Evolutionary conservation across 2,797 vertebrate genomes (phyloP).

Genomic region (Danio aesculapii): DNA sequence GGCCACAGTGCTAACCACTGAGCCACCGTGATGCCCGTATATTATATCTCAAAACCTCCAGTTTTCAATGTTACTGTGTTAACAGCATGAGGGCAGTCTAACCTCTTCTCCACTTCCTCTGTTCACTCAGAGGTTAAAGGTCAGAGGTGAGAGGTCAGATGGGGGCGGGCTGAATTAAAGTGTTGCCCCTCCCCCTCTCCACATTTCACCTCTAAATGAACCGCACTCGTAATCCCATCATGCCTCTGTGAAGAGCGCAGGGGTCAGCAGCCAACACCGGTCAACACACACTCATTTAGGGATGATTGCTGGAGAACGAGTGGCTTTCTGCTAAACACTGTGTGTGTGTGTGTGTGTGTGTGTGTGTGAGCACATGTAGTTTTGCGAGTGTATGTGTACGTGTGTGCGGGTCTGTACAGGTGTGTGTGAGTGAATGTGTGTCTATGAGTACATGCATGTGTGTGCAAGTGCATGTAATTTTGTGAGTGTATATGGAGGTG

Average conservation of each 20-base stretch:
- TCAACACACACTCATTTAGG: slow-evolving; percentile 26
- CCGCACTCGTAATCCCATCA: slow-evolving; percentile 49
- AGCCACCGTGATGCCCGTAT: too few species aligned
- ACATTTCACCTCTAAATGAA: slow-evolving; percentile 50
- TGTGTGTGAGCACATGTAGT: too few species aligned
- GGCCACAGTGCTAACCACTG: too few species aligned
- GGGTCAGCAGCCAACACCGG: slow-evolving; percentile 37
- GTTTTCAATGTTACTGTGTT: not conserved
- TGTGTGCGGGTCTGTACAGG: too few species aligned
- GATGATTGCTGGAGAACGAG: slow-evolving; percentile 7
- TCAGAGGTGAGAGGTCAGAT: slow-evolving; percentile 50
- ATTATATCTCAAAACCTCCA: too few species aligned
- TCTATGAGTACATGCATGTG: too few species aligned
- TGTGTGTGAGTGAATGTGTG: too few species aligned
- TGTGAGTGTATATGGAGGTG: too few species aligned
- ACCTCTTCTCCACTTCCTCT: slow-evolving; percentile 6
- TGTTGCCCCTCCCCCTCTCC: not conserved
- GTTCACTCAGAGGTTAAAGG: slow-evolving; percentile 43
- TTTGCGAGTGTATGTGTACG: too few species aligned
- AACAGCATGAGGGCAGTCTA: not conserved
- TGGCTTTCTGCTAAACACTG: too few species aligned
- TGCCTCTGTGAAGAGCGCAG: slow-evolving; percentile 27
- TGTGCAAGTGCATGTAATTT: too few species aligned
- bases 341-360: too few species aligned
- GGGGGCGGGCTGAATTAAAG: slow-evolving; percentile 7